A percentile compares a stretch with the other conserved stretches of the same genome.
phyloP scores from a whole-genome alignment of 2,113 vertebrate genomes.

The Rhinopithecus roxellana region DNA sequence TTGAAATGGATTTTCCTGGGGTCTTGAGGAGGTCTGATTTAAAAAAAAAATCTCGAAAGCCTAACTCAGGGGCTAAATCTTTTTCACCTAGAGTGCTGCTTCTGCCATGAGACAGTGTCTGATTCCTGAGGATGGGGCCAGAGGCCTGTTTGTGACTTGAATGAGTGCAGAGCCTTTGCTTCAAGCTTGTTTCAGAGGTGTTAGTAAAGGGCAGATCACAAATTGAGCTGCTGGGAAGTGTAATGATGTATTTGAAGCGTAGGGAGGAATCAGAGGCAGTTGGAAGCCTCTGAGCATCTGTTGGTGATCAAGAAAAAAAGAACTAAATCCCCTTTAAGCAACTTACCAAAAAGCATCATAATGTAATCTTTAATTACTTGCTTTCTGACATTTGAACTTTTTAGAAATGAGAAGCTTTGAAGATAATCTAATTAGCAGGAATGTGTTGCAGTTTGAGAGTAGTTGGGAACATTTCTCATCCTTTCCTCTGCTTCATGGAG shows the following conservation, averaged over 20 bases:
- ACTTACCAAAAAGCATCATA: background rate
- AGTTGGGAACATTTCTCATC: background rate
- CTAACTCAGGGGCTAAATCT: background rate
- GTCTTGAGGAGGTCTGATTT: background rate
- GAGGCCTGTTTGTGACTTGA: background rate
- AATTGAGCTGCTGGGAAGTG: background rate
- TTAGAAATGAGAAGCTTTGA: conserved; percentile 37
- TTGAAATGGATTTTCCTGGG: conserved; percentile 20
- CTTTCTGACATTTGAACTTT: conserved; percentile 24
- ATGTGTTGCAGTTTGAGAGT: background rate
- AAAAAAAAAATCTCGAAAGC: conserved; percentile 3
- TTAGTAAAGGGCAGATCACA: background rate
- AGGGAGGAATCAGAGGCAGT: background rate
- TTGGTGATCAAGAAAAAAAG: background rate
- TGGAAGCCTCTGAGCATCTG: background rate
- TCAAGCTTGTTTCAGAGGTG: background rate
- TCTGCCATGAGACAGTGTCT: background rate
- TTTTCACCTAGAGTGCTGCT: background rate
- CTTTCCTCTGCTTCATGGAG: background rate
- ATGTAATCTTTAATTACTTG: conserved; percentile 31
- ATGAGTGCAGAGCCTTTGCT: background rate
- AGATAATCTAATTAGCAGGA: background rate
- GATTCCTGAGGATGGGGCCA: background rate
- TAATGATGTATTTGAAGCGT: background rate
- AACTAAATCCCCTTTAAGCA: background rate